Evolutionary conservation across 2,113 vertebrate species (phyloP).

Genomic region (Chaetorhynchus papuensis): DNA sequence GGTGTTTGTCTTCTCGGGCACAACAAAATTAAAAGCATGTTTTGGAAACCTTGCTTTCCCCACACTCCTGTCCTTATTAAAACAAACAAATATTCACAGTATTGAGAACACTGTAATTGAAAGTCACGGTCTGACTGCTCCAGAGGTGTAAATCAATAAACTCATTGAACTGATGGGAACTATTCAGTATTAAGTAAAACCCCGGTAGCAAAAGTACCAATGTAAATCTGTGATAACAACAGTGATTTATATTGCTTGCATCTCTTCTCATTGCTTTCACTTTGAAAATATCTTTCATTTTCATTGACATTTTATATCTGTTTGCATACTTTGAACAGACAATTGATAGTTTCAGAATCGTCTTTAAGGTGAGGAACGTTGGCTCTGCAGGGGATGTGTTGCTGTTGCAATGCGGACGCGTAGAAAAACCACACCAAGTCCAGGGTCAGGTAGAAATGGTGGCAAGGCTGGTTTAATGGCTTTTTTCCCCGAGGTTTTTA

Average conservation of each 20-base stretch:
- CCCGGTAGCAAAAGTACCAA: not conserved
- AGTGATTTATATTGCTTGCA: not conserved
- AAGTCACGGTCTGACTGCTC: not conserved
- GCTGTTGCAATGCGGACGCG: too few relatives aligned
- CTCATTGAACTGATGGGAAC: not conserved
- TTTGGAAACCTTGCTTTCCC: not conserved
- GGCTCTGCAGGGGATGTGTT: not conserved
- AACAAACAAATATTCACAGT: not conserved
- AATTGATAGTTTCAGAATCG: fast-evolving
- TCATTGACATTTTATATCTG: not conserved
- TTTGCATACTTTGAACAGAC: not conserved
- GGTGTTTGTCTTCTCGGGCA: not conserved
- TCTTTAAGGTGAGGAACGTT: fast-evolving
- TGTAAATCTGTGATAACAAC: not conserved
- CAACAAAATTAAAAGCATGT: not conserved
- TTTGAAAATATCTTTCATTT: not conserved
- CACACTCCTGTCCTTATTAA: not conserved
- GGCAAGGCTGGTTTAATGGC: too few relatives aligned
- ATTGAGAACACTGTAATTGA: not conserved
- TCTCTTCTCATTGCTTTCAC: not conserved
- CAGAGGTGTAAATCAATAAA: not conserved
- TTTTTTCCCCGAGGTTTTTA: too few relatives aligned
- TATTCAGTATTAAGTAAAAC: not conserved
- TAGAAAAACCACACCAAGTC: too few relatives aligned
- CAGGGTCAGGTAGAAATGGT: too few relatives aligned